Conservation (phyloP, 2,888 invertebrate genomes). For the Micoletzkya japonica region DNA sequence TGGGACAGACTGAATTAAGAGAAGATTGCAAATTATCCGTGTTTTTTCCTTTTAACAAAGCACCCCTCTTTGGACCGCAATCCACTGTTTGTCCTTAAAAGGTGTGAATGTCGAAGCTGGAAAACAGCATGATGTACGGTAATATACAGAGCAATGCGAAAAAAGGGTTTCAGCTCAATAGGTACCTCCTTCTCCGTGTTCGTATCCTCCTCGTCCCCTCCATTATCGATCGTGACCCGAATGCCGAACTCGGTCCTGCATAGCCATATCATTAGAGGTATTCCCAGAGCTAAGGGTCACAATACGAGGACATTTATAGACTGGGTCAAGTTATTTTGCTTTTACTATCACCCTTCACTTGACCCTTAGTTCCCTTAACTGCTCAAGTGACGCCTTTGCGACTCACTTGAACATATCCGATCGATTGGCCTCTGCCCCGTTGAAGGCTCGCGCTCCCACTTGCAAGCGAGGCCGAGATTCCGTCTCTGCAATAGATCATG, state of each 20-base stretch:
- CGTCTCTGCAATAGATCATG: not conserved
- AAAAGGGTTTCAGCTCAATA: not conserved
- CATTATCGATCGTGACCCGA: not conserved
- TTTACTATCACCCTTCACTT: too few relatives aligned
- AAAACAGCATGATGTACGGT: not conserved
- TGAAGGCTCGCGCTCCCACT: slow-evolving; percentile 8
- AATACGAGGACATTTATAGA: too few relatives aligned
- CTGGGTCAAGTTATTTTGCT: too few relatives aligned
- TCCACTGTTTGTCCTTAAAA: not conserved
- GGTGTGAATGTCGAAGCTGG: not conserved
- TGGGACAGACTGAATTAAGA: not conserved
- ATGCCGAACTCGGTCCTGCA: not conserved
- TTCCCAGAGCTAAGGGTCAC: too few relatives aligned
- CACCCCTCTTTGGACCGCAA: too few relatives aligned
- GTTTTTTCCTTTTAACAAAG: not conserved
- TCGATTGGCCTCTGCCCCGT: slow-evolving; percentile 2
- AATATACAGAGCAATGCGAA: not conserved
- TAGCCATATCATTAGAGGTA: too few relatives aligned
- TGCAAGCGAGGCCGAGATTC: not conserved
- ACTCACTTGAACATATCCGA: slow-evolving; percentile 17
- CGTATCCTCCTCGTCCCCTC: not conserved
- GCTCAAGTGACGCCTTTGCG: not conserved
- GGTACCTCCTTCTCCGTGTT: not conserved
- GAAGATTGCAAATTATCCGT: too few relatives aligned
- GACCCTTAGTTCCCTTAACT: not conserved